Evolutionary conservation across 2,888 invertebrate genomes (phyloP), one percentile per base, ranked within the genome.

Genomic region (Eumacrocentrus americanus): DNA sequence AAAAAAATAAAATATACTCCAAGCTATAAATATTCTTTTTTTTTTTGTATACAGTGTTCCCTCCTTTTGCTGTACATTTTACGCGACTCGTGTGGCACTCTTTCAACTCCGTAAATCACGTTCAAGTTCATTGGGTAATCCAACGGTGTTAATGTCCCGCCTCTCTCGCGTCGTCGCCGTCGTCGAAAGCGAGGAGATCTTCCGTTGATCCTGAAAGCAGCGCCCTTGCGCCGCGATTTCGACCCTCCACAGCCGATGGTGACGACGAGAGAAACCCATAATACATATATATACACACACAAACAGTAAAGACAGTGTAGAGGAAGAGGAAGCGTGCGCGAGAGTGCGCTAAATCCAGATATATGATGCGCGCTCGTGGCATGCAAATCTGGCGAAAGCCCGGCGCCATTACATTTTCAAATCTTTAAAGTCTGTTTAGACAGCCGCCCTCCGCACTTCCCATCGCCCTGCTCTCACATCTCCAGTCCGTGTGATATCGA

Each of bases 351-450:
- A 80, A 80, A 80, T 80, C 80, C 80, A 80, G 80, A 80, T 79
- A 80, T 80, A 80, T 79, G 79, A 80, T 80, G 80, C 80, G 75
- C 77, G 73, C 75, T 71, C 79, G 79, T 79, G 79, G 79, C 79
- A 80, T 80, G 80, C 80, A 80, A 80, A 80, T 80, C 79, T 79
- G 74, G 76, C 75, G 76, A 79, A 80, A 80, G 75, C 79, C 79
- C 74, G 71, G 65, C 76, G 74, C 79, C 79, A 80, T 80, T 80
- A 79, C 79, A 77, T 80, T 80, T 80, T 79, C 78, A 79, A 80
- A 80, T 80, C 80, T 80, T 80, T 80, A 80, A 80, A 80, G 80
- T 79, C 79, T 80, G 77, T 80, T 80, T 80, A 79, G 79, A 80
- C 78, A 80, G 80, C 71, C 75, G 74, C 73, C 72, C 72, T 71